These are phyloP conservation scores for Hestina assimilis DNA, from an alignment of 1,140 invertebrate genomes.

Conservation along the genomic window DNA sequence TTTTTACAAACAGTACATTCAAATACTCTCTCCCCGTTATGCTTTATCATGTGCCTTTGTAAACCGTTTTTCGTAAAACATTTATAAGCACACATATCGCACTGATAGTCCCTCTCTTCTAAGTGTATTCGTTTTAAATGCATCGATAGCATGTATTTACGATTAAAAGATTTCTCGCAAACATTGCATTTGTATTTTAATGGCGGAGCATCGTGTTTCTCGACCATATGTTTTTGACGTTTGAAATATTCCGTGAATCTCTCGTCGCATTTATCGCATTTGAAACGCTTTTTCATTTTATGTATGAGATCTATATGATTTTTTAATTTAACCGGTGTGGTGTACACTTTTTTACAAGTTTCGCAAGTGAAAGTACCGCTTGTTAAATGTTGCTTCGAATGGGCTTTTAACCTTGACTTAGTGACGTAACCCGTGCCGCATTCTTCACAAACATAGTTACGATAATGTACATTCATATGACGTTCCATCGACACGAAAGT, in stretches of 20 bases:
- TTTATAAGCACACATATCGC: constrained; percentile 33
- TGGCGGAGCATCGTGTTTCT: constrained; percentile 45
- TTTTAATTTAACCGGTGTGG: constrained; percentile 50
- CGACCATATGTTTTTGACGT: constrained; percentile 57
- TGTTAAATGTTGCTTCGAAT: constrained; percentile 48
- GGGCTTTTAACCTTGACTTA: constrained; percentile 58
- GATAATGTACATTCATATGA: constrained; percentile 65
- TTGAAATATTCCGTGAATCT: constrained; percentile 59
- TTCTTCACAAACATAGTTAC: constrained; percentile 63
- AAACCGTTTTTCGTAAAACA: constrained; percentile 67
- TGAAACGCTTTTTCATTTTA: constrained; percentile 54
- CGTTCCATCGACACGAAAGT: constrained; percentile 64
- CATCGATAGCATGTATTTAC: constrained; percentile 49
- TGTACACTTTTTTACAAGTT: constrained; percentile 51
- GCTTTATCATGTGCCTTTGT: constrained; percentile 81
- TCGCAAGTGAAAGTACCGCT: constrained; percentile 51
- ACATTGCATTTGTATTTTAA: constrained; percentile 63
- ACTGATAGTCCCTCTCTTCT: constrained; percentile 55
- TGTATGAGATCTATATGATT: constrained; percentile 56
- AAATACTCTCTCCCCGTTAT: constrained; percentile 80
- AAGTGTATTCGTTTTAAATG: constrained; percentile 65
- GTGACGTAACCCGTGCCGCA: constrained; percentile 63
- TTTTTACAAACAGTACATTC: constrained; percentile 80
- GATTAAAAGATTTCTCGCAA: constrained; percentile 52
- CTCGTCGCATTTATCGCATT: constrained; percentile 56